Evolutionary conservation across 1,140 invertebrate species (phyloP).

Genomic region (Teleogryllus occipitalis): DNA sequence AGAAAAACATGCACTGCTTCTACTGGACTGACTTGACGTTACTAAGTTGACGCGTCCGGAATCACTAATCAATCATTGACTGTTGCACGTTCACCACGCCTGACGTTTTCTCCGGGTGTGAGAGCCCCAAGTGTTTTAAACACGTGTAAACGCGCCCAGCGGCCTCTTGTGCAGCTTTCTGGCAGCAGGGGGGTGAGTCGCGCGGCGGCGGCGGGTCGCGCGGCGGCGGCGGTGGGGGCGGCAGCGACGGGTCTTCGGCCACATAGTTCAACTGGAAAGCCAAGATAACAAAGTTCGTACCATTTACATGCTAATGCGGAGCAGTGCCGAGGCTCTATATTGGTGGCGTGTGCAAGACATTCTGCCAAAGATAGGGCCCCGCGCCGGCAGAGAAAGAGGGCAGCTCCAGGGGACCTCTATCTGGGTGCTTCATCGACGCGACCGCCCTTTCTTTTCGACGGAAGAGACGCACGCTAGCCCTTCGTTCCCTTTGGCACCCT

Average conservation of each 20-base stretch:
- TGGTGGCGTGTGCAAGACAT: conserved; percentile 3
- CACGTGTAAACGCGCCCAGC: background rate
- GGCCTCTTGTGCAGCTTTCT: background rate
- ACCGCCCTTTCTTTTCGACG: background rate
- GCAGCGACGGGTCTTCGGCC: no score
- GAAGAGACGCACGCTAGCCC: background rate
- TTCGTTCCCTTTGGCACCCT: background rate
- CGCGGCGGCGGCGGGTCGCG: no score
- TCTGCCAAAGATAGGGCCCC: background rate
- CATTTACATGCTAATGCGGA: conserved; percentile 1
- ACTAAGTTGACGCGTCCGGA: no score
- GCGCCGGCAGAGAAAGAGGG: background rate
- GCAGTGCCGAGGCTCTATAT: background rate
- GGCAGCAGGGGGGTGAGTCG: background rate
- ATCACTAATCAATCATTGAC: no score
- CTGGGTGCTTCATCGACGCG: background rate
- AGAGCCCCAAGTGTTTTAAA: background rate
- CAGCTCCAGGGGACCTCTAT: background rate
- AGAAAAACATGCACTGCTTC: no score
- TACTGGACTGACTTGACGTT: no score
- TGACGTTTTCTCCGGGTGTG: background rate
- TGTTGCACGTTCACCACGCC: no score
- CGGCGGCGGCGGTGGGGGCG: no score
- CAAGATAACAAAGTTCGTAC: conserved; percentile 4
- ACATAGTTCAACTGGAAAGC: conserved; percentile 4